Evolutionary conservation across 2,113 vertebrate species (phyloP), one percentile per base, ranked within the genome.

Genomic region (Perca schrenkii): DNA sequence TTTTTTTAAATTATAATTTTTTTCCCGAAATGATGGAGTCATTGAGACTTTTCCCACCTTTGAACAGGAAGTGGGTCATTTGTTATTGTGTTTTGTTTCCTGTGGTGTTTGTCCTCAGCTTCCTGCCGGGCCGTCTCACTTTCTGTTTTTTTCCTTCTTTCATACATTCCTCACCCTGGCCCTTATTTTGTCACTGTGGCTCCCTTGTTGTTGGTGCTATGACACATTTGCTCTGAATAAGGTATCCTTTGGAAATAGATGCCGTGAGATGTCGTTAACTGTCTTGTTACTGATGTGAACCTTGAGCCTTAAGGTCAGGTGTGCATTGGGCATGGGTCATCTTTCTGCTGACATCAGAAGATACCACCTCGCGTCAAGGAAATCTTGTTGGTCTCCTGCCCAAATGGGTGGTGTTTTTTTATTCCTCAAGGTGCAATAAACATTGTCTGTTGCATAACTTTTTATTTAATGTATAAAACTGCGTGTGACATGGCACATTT

Each of bases 1-100:
- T 40, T 72, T 28, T 85, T 84, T 80, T 68, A 3, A 19, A 74
- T 34, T 21, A 57, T 64, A 28, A 5, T 34, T 34, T 34, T 64
- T 80, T 77, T 85, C 79, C 52, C 22, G 2, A 79, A 46, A 65
- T 63, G 81, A 86, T 83, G 64, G 34, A 57, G 79, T 79, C 74
- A 52, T 12, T 52, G 84, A 87, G 60, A 72, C 69, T 79, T 79
- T 82, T 89, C 83, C 74, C 79, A 86, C 80, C 84, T 92, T 76
- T 58, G 50, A 86, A 75, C 65, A 85, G 88, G 84, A 92, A 90
- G 85, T 86, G 74, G 89, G 85, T 89, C 88, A 86, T 66, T 87
- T 87, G 49, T 88, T 61, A 62, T 79, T 86, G 77, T 57, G 40
- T 63, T 53, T 74, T 70, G 72, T 21, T 62, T 36, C 61, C 53